phyloP scores from a whole-genome alignment of 2,888 invertebrate genomes.

The Drosophila meridiana region DNA sequence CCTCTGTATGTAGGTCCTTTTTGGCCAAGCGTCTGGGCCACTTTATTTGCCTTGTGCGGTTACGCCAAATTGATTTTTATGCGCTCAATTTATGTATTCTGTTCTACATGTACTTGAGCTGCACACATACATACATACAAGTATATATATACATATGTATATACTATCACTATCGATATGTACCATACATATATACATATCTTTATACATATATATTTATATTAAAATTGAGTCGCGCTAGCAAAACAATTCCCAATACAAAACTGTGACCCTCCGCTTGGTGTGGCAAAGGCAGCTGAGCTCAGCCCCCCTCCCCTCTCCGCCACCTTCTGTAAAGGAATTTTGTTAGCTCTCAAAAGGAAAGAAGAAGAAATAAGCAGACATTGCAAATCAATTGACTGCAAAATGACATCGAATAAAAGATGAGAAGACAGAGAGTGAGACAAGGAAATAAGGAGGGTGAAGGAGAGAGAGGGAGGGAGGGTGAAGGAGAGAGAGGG shows the following conservation, averaged over 20 bases:
- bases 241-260: conserved; percentile 25
- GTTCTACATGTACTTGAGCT: conserved; percentile 32
- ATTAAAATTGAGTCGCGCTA: conserved; percentile 38
- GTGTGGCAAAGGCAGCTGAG: background rate
- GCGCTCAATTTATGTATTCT: conserved; percentile 74
- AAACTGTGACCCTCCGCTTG: conserved; percentile 15
- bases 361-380: conserved; percentile 7
- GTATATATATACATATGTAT: background rate
- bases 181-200: conserved; percentile 13
- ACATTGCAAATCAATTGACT: conserved; percentile 70
- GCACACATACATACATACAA: background rate
- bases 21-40: conserved; percentile 40
- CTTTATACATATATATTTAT: conserved; percentile 14
- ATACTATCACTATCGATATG: conserved; percentile 16
- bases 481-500: too few species aligned
- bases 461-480: background rate
- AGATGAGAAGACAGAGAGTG: background rate
- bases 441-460: background rate
- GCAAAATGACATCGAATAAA: conserved; percentile 55
- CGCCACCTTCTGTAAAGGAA: too few species aligned
- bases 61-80: conserved; percentile 80
- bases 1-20: conserved; percentile 21
- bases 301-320: background rate
- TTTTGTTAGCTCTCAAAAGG: background rate
- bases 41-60: conserved; percentile 75